These are phyloP conservation scores for Rousettus leschenaultii DNA, from an alignment of 2,113 vertebrate species.

Conservation along the genomic window DNA sequence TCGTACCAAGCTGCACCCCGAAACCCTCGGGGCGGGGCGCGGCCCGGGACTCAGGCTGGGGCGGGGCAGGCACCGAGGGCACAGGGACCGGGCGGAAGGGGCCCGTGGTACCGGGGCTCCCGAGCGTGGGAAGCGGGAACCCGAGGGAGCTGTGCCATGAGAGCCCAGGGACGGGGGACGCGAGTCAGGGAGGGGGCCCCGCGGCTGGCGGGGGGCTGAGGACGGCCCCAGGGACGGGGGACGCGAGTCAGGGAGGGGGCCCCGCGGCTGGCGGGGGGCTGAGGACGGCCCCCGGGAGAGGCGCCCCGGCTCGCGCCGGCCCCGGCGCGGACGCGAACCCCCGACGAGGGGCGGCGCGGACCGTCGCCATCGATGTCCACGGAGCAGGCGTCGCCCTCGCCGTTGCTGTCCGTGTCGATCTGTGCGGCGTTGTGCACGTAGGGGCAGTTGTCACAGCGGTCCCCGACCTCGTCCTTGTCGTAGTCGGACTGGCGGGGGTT, in stretches of 20 bases:
- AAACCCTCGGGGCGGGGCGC: too few relatives aligned
- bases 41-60: too few relatives aligned
- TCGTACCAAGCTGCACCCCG: neutral
- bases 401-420: constrained; percentile 95
- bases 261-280: too few relatives aligned
- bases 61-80: neutral
- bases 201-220: too few relatives aligned
- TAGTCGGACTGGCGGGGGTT: constrained; percentile 97
- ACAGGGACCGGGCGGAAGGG: accelerated
- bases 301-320: too few relatives aligned
- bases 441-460: constrained; percentile 97
- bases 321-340: too few relatives aligned
- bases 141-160: neutral
- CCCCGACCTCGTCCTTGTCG: constrained; percentile 97
- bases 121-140: neutral
- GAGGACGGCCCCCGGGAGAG: too few relatives aligned
- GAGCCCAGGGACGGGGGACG: neutral
- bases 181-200: neutral
- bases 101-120: neutral
- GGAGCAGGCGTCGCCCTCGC: constrained; percentile 95
- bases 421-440: constrained; percentile 97
- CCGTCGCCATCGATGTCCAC: constrained; percentile 98
- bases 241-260: too few relatives aligned
- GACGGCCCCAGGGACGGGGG: too few relatives aligned
- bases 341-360: constrained; percentile 69